Percentiles rank a stretch among this genome's conserved stretches.
phyloP scores from a whole-genome alignment of 1,140 invertebrate species.

The Caenorhabditis tropicalis region DNA sequence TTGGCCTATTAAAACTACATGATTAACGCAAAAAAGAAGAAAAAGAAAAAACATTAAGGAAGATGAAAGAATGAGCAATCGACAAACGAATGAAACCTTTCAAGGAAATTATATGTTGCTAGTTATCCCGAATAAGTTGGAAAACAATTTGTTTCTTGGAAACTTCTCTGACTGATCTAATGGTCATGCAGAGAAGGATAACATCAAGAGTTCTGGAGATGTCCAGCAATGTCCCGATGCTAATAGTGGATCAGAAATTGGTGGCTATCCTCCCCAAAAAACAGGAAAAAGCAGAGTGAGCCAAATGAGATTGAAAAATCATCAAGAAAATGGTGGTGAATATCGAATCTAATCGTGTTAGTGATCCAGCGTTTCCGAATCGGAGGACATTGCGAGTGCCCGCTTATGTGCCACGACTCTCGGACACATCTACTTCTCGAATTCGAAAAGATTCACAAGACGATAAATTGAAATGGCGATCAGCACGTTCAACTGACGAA shows the following conservation, averaged over 20 bases:
- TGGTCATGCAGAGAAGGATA: too few relatives aligned
- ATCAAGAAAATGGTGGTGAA: neutral
- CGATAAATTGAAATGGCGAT: neutral
- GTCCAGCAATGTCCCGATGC: too few relatives aligned
- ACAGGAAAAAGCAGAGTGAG: neutral
- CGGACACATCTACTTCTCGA: neutral
- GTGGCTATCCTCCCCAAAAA: neutral
- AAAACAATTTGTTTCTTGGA: neutral
- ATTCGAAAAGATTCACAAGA: neutral
- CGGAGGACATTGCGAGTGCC: conserved; percentile 1
- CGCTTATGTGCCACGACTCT: neutral
- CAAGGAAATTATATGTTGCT: neutral
- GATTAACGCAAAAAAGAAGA: neutral
- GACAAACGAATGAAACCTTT: neutral
- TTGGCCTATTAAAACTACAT: neutral
- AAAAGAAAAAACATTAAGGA: neutral
- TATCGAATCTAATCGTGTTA: conserved; percentile 24
- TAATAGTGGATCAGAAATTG: neutral
- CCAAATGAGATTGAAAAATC: neutral
- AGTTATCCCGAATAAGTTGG: neutral
- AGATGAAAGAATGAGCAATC: neutral
- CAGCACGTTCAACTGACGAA: neutral
- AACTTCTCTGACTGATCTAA: too few relatives aligned
- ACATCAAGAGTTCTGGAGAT: too few relatives aligned
- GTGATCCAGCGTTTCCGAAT: conserved; percentile 18